phyloP scores from a whole-genome alignment of 2,888 invertebrate genomes.

The Synergus japonicus region DNA sequence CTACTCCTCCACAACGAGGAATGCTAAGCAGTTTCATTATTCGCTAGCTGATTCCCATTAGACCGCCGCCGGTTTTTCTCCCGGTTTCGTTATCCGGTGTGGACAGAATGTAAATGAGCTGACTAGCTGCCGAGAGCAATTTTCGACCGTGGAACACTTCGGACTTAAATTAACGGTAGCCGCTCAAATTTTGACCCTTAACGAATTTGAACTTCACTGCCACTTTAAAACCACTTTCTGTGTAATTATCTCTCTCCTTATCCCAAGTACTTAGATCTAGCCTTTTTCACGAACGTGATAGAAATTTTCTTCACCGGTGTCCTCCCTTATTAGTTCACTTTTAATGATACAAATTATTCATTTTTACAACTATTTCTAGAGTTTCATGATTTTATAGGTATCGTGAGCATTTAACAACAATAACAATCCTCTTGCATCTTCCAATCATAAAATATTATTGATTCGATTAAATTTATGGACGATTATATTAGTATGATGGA shows the following conservation, averaged over 20 bases:
- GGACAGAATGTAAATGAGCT: conserved; percentile 75
- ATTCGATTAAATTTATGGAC: no score
- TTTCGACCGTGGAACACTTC: conserved; percentile 60
- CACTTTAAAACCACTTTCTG: conserved; percentile 33
- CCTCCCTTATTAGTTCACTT: neutral
- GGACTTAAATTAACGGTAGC: conserved; percentile 56
- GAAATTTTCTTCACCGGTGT: neutral
- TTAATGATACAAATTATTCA: neutral
- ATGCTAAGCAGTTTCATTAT: conserved; percentile 76
- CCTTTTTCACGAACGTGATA: neutral
- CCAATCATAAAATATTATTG: no score
- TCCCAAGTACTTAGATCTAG: neutral
- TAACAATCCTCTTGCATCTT: no score
- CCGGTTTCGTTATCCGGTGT: conserved; percentile 74
- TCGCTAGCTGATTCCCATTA: conserved; percentile 75
- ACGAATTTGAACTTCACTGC: conserved; percentile 24
- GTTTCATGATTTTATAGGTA: no score
- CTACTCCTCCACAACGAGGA: conserved; percentile 68
- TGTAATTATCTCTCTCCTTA: conserved; percentile 1
- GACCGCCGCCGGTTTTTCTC: conserved; percentile 74
- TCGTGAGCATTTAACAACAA: no score
- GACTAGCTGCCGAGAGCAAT: conserved; percentile 61
- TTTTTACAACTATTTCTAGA: no score
- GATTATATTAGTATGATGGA: neutral
- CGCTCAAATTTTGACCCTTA: conserved; percentile 55